phyloP scores from a whole-genome alignment of 2,888 invertebrate species.

The Xestia c-nigrum region DNA sequence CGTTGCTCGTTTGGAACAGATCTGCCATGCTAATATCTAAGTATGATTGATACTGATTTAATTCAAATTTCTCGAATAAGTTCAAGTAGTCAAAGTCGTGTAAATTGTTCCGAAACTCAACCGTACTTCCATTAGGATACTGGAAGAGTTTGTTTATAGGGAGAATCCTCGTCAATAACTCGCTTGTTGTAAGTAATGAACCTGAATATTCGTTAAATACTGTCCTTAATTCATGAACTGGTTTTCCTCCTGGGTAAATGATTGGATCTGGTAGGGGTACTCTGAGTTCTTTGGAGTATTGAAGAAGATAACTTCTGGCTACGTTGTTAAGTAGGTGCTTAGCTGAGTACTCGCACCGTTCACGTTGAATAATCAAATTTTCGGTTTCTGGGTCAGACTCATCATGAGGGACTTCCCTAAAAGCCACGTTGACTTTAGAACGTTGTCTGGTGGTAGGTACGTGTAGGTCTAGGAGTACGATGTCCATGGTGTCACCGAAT shows the following conservation, averaged over 20 bases:
- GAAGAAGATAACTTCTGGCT: conserved; percentile 76
- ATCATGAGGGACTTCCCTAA: conserved; percentile 65
- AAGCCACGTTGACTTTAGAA: conserved; percentile 80
- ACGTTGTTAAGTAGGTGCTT: conserved; percentile 72
- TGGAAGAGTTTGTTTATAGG: conserved; percentile 82
- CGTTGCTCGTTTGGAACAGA: conserved; percentile 76
- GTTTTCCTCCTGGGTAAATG: conserved; percentile 70
- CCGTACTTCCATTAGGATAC: conserved; percentile 77
- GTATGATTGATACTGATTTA: conserved; percentile 82
- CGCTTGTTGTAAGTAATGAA: not conserved
- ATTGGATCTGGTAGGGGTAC: conserved; percentile 80
- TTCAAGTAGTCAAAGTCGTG: conserved; percentile 82
- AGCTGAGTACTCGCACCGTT: conserved; percentile 58
- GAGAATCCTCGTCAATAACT: not conserved
- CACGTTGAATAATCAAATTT: not conserved
- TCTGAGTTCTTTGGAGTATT: conserved; percentile 79
- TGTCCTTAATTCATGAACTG: not conserved
- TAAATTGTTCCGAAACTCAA: conserved; percentile 75
- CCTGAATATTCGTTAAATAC: not conserved
- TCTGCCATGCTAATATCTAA: conserved; percentile 79
- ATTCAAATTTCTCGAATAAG: conserved; percentile 82
- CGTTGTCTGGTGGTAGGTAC: not conserved
- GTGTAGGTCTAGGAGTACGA: conserved; percentile 82
- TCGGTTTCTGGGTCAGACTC: conserved; percentile 50
- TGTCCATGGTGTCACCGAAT: conserved; percentile 84